Evolutionary conservation across 2,888 invertebrate genomes (phyloP).

Genomic region (Zaprionus obscuricornis): DNA sequence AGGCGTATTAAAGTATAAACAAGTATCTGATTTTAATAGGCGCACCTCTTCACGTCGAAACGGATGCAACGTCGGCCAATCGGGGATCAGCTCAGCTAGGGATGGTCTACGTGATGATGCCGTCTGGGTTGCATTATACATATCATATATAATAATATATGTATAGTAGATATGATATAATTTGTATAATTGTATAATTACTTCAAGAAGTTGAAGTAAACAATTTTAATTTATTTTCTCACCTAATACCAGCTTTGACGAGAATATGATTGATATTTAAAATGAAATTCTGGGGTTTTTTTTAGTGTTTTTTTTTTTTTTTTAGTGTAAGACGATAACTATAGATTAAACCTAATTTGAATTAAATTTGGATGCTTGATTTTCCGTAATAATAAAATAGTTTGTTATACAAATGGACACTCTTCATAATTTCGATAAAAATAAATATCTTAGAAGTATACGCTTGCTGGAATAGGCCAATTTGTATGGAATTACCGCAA

Average conservation of each 20-base stretch:
- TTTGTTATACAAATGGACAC: too few relatives aligned
- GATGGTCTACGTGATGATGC: constrained; percentile 91
- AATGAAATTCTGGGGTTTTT: too few relatives aligned
- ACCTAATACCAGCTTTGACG: neutral
- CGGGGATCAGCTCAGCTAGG: constrained; percentile 97
- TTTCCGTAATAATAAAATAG: too few relatives aligned
- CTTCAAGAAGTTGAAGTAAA: constrained; percentile 1
- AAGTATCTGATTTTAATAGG: constrained; percentile 7
- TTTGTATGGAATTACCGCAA: too few relatives aligned
- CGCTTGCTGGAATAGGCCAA: too few relatives aligned
- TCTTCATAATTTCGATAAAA: too few relatives aligned
- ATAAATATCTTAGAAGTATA: too few relatives aligned
- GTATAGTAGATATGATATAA: constrained; percentile 18
- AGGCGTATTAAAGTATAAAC: neutral
- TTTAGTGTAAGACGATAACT: too few relatives aligned
- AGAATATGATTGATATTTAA: neutral
- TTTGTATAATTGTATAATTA: too few relatives aligned
- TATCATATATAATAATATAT: constrained; percentile 10
- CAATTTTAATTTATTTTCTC: neutral
- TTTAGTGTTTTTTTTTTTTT: too few relatives aligned
- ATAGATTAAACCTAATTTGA: too few relatives aligned
- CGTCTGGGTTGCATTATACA: constrained; percentile 69
- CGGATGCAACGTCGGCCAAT: constrained; percentile 91
- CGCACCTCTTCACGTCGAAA: constrained; percentile 88
- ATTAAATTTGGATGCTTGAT: too few relatives aligned